Evolutionary conservation across 2,888 invertebrate genomes (phyloP).

Genomic region (Hyalella azteca): DNA sequence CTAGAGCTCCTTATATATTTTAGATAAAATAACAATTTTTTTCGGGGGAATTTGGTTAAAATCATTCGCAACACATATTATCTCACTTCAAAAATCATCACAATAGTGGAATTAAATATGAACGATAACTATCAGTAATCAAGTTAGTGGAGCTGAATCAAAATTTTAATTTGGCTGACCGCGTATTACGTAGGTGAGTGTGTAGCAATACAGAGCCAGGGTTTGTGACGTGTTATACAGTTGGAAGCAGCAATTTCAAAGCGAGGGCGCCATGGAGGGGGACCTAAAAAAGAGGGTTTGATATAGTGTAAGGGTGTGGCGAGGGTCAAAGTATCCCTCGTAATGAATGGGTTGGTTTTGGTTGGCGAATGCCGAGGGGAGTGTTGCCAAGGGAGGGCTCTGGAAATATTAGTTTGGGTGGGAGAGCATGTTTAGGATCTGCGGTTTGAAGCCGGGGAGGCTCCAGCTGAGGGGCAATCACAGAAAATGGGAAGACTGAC

Average conservation of each 20-base stretch:
- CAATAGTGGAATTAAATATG: too few species aligned
- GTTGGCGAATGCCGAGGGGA: conserved; percentile 10
- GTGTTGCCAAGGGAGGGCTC: neutral
- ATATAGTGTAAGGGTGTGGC: neutral
- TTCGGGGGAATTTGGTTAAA: too few species aligned
- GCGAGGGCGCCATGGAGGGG: neutral
- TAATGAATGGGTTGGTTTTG: neutral
- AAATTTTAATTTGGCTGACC: neutral
- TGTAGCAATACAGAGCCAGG: neutral
- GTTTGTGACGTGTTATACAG: conserved; percentile 33
- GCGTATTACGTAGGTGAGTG: neutral
- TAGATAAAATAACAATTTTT: too few species aligned
- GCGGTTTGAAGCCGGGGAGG: conserved; percentile 27
- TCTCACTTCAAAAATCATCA: too few species aligned
- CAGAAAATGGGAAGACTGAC: conserved; percentile 36
- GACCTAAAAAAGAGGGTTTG: neutral
- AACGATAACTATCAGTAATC: neutral
- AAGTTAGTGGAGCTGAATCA: neutral
- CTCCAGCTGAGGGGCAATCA: neutral
- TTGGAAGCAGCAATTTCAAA: conserved; percentile 21
- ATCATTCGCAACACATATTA: too few species aligned
- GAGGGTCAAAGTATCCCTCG: conserved; percentile 12
- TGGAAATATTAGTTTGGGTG: neutral
- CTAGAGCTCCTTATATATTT: too few species aligned
- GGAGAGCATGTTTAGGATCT: conserved; percentile 20